phyloP scores from a whole-genome alignment of 2,888 invertebrate species.

The Iphiclides podalirius region DNA sequence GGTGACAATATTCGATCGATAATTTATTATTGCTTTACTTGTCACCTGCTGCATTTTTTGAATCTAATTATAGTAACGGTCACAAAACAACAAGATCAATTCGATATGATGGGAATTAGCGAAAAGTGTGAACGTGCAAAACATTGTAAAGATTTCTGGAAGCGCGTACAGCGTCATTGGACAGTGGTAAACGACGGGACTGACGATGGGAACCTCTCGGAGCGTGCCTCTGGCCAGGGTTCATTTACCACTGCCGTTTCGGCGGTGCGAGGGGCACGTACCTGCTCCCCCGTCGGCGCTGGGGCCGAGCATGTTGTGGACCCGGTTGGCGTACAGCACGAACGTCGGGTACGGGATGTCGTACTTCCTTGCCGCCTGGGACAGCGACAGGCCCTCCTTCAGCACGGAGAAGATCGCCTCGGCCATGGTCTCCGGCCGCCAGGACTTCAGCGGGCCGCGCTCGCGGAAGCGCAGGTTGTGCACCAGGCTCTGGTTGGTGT shows the following conservation, averaged over 20 bases:
- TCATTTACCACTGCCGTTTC: not conserved
- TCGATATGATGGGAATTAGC: too few relatives aligned
- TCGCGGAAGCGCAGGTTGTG: constrained; percentile 95
- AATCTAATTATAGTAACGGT: too few relatives aligned
- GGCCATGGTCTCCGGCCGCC: constrained; percentile 97
- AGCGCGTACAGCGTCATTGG: constrained; percentile 4
- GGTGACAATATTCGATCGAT: too few relatives aligned
- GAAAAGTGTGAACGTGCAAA: not conserved
- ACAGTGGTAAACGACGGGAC: constrained; percentile 1
- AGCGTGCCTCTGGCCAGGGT: too few relatives aligned
- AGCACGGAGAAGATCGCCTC: constrained; percentile 96
- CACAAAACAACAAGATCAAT: too few relatives aligned
- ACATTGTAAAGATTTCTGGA: constrained; percentile 5
- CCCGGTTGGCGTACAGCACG: constrained; percentile 94
- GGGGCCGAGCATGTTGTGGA: constrained; percentile 96
- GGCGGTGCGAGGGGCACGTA: constrained; percentile 58
- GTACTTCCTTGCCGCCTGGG: constrained; percentile 95
- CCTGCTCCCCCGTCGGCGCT: constrained; percentile 95
- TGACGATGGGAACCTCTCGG: too few relatives aligned
- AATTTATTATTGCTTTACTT: too few relatives aligned
- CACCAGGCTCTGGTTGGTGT: constrained; percentile 93
- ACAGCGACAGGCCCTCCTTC: constrained; percentile 92
- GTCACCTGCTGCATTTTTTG: too few relatives aligned
- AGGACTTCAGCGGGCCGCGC: constrained; percentile 94
- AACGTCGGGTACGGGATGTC: constrained; percentile 97